A percentile compares a stretch with the other conserved stretches of the same genome.
Conservation (phyloP, 2,113 vertebrate genomes). For the Dicerorhinus sumatrensis region DNA sequence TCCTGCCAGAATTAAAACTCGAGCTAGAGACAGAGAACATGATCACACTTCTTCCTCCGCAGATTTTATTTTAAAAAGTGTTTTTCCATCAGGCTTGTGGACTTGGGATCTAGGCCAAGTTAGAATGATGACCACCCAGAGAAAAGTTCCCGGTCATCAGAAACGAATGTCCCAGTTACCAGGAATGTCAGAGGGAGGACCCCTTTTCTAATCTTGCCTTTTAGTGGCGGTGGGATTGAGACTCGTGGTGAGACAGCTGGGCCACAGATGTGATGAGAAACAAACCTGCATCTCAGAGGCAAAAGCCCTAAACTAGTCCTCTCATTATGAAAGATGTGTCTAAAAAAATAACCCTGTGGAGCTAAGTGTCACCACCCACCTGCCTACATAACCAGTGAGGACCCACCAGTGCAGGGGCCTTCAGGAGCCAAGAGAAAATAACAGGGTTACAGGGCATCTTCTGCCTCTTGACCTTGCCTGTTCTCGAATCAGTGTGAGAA, state of each 20-base stretch:
- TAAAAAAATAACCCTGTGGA: background rate
- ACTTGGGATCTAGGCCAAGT: slow-evolving; percentile 9
- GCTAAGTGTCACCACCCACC: no score
- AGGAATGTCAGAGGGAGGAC: background rate
- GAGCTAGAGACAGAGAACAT: slow-evolving; percentile 69
- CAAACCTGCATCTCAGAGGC: background rate
- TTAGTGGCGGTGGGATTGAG: background rate
- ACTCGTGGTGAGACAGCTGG: background rate
- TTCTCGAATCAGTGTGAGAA: background rate
- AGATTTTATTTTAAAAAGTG: slow-evolving; percentile 72
- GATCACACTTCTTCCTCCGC: slow-evolving; percentile 75
- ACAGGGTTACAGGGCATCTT: background rate
- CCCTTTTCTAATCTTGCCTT: background rate
- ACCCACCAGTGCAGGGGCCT: background rate
- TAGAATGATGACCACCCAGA: slow-evolving; percentile 37
- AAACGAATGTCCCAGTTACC: background rate
- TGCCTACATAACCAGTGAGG: background rate
- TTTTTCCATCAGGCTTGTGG: slow-evolving; percentile 74
- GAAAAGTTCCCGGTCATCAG: background rate
- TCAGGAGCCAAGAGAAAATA: background rate
- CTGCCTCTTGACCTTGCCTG: background rate
- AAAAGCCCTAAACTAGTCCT: background rate
- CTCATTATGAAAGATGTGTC: background rate
- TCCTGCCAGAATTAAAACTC: slow-evolving; percentile 84
- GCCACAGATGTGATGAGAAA: background rate